Percentiles rank a stretch among this genome's conserved stretches.
phyloP scores from a whole-genome alignment of 1,140 invertebrate species.

The Meloidogyne chitwoodi region DNA sequence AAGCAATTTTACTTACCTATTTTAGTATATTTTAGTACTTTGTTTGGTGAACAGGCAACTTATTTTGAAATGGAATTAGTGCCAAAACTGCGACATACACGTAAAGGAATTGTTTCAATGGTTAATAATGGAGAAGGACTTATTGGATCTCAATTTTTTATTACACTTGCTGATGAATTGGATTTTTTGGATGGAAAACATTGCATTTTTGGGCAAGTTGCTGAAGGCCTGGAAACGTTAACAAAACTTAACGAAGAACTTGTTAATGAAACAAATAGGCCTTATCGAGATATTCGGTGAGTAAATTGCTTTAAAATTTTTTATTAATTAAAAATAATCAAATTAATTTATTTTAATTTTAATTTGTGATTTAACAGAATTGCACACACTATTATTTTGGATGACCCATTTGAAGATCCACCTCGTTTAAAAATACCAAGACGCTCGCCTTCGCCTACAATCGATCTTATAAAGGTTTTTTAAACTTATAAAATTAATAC shows the following conservation, averaged over 20 bases:
- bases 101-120: conserved; percentile 83
- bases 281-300: conserved; percentile 83
- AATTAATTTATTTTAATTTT: too few relatives aligned
- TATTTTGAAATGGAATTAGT: conserved; percentile 86
- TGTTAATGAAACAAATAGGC: conserved; percentile 81
- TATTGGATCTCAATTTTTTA: conserved; percentile 89
- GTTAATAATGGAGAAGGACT: conserved; percentile 87
- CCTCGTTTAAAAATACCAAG: conserved; percentile 72
- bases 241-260: conserved; percentile 85
- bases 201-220: conserved; percentile 92
- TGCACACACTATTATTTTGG: conserved; percentile 89
- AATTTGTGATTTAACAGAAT: conserved; percentile 67
- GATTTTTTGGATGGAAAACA: conserved; percentile 87
- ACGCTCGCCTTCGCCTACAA: conserved; percentile 79
- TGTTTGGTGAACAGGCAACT: conserved; percentile 74
- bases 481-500: conserved; percentile 9
- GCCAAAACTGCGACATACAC: conserved; percentile 84
- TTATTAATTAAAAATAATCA: not conserved
- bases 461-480: conserved; percentile 70
- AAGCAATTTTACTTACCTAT: too few relatives aligned
- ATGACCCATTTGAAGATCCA: conserved; percentile 92
- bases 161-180: conserved; percentile 81
- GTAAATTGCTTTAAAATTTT: not conserved
- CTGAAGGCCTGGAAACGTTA: conserved; percentile 84
- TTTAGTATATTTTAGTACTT: conserved; percentile 24